phyloP scores from a whole-genome alignment of 2,113 vertebrate species.

The Dromiciops gliroides region DNA sequence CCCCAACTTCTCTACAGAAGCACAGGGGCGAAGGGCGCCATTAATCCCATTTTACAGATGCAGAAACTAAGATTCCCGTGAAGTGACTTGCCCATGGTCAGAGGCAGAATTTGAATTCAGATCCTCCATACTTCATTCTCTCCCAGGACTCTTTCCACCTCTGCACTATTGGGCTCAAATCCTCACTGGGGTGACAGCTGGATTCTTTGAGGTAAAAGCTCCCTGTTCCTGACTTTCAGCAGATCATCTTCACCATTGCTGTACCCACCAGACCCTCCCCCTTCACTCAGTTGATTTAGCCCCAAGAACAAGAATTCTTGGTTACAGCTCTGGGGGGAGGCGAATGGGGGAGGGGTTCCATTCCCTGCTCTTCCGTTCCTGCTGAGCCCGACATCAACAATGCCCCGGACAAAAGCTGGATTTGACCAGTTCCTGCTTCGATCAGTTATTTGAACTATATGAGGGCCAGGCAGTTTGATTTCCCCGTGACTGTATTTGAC shows the following conservation, averaged over 20 bases:
- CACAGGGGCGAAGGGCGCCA: not conserved
- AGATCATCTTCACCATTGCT: not conserved
- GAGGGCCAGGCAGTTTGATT: slow-evolving; percentile 81
- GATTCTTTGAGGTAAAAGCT: not conserved
- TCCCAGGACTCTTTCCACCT: not conserved
- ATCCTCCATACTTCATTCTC: not conserved
- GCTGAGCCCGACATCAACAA: slow-evolving; percentile 68
- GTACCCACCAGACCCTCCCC: not conserved
- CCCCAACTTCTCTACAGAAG: not conserved
- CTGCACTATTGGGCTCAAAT: not conserved
- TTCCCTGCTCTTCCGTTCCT: not conserved
- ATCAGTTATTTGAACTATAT: slow-evolving; percentile 84
- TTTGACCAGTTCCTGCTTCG: slow-evolving; percentile 82
- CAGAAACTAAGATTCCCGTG: not conserved
- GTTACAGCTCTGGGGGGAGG: not conserved
- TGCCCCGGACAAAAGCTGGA: slow-evolving; percentile 81
- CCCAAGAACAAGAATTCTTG: not conserved
- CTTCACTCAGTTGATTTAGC: not conserved
- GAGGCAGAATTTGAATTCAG: not conserved
- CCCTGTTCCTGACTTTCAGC: not conserved
- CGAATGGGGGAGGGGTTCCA: not conserved
- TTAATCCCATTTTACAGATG: not conserved
- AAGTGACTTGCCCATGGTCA: not conserved
- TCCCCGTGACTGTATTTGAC: slow-evolving; percentile 84
- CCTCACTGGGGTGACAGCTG: not conserved